Percentiles rank a stretch among this genome's conserved stretches.
These are phyloP conservation scores for Mormyrus iriodes DNA, from an alignment of 2,113 vertebrate genomes.

Conservation along the genomic window DNA sequence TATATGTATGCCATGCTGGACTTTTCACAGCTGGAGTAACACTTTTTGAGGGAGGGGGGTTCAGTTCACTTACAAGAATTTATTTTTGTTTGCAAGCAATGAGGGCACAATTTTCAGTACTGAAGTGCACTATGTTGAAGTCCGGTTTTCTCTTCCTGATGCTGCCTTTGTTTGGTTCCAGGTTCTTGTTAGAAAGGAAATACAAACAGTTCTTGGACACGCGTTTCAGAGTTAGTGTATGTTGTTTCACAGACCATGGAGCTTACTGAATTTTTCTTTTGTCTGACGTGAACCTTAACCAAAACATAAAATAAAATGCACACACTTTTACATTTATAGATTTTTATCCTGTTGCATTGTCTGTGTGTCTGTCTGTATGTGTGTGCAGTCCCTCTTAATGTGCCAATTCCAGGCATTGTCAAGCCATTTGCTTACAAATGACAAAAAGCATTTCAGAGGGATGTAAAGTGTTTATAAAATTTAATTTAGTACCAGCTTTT, in stretches of 20 bases:
- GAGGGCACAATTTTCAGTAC: background rate
- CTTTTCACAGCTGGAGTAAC: background rate
- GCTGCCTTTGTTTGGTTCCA: constrained; percentile 2
- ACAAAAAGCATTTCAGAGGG: too few species aligned
- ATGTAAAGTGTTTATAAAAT: background rate
- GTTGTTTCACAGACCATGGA: constrained; percentile 10
- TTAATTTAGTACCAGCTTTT: background rate
- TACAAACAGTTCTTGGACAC: background rate
- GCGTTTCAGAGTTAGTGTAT: background rate
- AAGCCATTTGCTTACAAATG: background rate
- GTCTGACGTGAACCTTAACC: constrained; percentile 23
- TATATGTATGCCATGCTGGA: constrained; percentile 12
- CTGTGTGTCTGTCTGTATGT: background rate
- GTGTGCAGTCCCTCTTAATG: background rate
- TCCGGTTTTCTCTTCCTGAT: constrained; percentile 4
- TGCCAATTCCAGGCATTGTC: background rate
- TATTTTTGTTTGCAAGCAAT: constrained; percentile 7
- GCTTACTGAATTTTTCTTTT: constrained; percentile 9
- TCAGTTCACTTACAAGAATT: background rate
- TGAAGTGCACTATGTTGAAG: constrained; percentile 1
- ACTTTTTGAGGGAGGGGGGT: background rate
- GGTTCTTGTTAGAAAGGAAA: constrained; percentile 10
- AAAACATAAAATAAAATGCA: constrained; percentile 18
- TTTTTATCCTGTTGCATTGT: background rate
- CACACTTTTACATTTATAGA: constrained; percentile 10